Percentiles rank a stretch among this genome's conserved stretches.
Conservation (phyloP, 2,797 vertebrate genomes). For the Zenarchopterus dispar region DNA sequence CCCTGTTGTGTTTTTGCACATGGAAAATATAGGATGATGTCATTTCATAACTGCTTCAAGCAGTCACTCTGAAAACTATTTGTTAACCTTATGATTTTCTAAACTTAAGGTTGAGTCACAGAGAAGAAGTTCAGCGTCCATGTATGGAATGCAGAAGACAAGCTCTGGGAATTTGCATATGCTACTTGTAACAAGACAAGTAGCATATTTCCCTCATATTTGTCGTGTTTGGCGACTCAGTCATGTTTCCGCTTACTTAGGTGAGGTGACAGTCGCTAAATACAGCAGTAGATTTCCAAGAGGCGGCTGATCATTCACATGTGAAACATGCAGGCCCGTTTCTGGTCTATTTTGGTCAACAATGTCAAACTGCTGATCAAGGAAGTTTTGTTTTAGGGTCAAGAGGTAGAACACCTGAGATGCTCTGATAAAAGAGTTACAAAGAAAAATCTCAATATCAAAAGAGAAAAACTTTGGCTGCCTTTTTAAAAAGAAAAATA, state of each 20-base stretch:
- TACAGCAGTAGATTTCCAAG: background rate
- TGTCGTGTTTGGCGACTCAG: constrained; percentile 20
- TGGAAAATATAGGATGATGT: no score
- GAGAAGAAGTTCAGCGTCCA: background rate
- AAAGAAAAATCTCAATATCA: no score
- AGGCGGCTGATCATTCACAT: constrained; percentile 7
- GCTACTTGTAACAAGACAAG: background rate
- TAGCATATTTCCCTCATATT: background rate
- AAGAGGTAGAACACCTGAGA: background rate
- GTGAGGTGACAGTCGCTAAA: constrained; percentile 24
- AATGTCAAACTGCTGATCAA: constrained; percentile 7
- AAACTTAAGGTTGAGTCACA: constrained; percentile 9
- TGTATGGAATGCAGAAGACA: constrained; percentile 18
- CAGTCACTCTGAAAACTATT: no score
- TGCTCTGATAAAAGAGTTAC: no score
- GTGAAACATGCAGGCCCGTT: background rate
- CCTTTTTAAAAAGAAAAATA: no score
- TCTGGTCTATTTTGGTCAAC: background rate
- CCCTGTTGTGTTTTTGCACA: no score
- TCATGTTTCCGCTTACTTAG: constrained; percentile 31
- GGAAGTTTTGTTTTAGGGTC: background rate
- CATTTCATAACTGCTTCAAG: no score
- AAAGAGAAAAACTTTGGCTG: no score
- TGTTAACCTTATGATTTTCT: background rate
- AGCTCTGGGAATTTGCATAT: background rate